Evolutionary conservation across 2,888 invertebrate species (phyloP).

Genomic region (Lissocephala sabroskyi): DNA sequence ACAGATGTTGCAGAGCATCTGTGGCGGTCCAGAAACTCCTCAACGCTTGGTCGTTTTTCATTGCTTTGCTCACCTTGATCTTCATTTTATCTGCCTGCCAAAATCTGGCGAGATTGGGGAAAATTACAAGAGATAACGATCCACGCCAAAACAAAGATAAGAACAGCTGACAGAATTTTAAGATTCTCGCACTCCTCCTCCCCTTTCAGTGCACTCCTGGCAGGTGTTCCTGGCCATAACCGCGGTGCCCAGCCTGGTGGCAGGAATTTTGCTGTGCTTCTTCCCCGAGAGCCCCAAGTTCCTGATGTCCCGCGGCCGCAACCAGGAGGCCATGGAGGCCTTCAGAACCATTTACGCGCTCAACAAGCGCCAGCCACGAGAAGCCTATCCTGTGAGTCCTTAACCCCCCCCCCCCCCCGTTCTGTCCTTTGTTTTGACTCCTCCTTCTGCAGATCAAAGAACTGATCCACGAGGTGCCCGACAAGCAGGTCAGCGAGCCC

Average conservation of each 20-base stretch:
- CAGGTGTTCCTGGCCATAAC: slow-evolving; percentile 52
- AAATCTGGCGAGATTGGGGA: too few species aligned
- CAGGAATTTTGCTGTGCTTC: slow-evolving; percentile 36
- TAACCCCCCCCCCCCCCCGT: too few species aligned
- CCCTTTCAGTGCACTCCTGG: slow-evolving; percentile 57
- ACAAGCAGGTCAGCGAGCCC: slow-evolving; percentile 17
- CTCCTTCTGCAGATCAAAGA: slow-evolving; percentile 57
- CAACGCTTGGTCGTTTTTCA: too few species aligned
- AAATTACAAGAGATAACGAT: too few species aligned
- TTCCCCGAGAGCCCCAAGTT: slow-evolving; percentile 70
- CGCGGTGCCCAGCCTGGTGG: slow-evolving; percentile 49
- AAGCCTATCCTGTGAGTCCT: slow-evolving; percentile 78
- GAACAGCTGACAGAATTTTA: too few species aligned
- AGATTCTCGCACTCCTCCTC: too few species aligned
- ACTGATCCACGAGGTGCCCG: slow-evolving; percentile 51
- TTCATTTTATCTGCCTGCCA: too few species aligned
- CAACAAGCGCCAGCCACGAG: slow-evolving; percentile 77
- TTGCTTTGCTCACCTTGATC: too few species aligned
- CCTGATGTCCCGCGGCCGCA: slow-evolving; percentile 65
- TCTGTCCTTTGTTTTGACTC: too few species aligned
- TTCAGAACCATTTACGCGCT: slow-evolving; percentile 76
- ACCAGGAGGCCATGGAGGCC: slow-evolving; percentile 60
- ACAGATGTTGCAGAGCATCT: too few species aligned
- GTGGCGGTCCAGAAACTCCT: too few species aligned
- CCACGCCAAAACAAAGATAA: too few species aligned